Percentiles rank a stretch among this genome's conserved stretches.
Conservation (phyloP, 1,140 invertebrate genomes). For the Homarus americanus region DNA sequence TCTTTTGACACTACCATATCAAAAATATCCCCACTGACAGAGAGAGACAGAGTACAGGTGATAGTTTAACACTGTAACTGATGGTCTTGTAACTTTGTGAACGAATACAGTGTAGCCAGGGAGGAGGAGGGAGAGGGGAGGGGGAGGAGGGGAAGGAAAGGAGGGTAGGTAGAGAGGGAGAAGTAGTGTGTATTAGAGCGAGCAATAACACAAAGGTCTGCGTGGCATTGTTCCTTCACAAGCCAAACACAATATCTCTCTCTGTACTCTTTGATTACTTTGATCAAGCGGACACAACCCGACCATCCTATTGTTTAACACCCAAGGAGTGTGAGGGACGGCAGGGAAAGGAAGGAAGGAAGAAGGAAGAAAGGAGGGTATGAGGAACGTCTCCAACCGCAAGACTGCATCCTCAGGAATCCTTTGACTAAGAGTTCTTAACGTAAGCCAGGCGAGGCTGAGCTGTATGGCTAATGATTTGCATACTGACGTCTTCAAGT, state of each 20-base stretch:
- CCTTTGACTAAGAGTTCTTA: background rate
- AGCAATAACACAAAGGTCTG: too few species aligned
- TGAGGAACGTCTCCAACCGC: background rate
- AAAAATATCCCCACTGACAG: too few species aligned
- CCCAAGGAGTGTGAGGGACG: background rate
- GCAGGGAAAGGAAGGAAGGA: background rate
- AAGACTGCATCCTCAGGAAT: background rate
- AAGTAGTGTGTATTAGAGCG: too few species aligned
- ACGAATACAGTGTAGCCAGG: too few species aligned
- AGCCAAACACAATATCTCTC: background rate
- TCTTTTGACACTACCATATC: too few species aligned
- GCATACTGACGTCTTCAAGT: constrained; percentile 28
- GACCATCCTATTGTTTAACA: background rate
- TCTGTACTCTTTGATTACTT: background rate
- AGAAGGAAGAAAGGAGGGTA: background rate
- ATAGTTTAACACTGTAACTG: too few species aligned
- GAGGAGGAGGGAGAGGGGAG: background rate
- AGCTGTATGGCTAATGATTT: constrained; percentile 54
- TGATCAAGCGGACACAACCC: background rate
- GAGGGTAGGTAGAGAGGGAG: background rate
- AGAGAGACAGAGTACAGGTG: too few species aligned
- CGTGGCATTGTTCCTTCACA: too few species aligned
- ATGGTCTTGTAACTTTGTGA: too few species aligned
- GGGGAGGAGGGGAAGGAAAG: background rate
- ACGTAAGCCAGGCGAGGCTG: background rate